These are phyloP conservation scores for Probaryconus sp. DNA, from an alignment of 1,140 invertebrate genomes.

Conservation along the genomic window DNA sequence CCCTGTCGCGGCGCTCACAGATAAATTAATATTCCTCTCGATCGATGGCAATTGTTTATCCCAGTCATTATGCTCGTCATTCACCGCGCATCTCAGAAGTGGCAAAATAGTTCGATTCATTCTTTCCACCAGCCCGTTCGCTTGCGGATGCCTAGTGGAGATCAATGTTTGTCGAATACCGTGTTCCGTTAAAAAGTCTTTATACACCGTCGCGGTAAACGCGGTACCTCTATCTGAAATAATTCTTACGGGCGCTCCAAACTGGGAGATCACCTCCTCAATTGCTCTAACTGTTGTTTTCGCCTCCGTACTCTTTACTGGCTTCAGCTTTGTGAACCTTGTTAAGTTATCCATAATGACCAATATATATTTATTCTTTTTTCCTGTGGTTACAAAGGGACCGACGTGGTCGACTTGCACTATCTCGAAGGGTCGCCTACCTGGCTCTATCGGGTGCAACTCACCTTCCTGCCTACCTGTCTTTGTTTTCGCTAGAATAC, in stretches of 20 bases:
- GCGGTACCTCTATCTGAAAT: too few species aligned
- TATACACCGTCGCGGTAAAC: too few species aligned
- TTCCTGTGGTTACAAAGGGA: slow-evolving; percentile 4
- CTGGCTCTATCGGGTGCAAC: slow-evolving; percentile 18
- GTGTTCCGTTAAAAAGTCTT: slow-evolving; percentile 19
- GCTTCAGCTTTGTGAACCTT: too few species aligned
- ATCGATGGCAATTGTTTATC: slow-evolving; percentile 2
- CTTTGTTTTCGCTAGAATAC: slow-evolving; percentile 23
- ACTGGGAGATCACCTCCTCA: not conserved
- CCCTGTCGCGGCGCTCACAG: slow-evolving; percentile 9
- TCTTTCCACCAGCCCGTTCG: slow-evolving; percentile 52
- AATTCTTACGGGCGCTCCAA: not conserved
- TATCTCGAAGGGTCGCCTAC: slow-evolving; percentile 13
- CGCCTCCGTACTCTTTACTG: not conserved
- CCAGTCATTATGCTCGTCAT: not conserved
- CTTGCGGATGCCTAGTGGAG: slow-evolving; percentile 42
- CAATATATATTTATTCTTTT: not conserved
- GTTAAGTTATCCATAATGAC: too few species aligned
- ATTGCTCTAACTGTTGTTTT: not conserved
- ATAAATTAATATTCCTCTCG: slow-evolving; percentile 19
- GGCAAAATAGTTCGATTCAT: slow-evolving; percentile 9
- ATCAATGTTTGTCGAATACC: slow-evolving; percentile 57
- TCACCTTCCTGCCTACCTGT: slow-evolving; percentile 16
- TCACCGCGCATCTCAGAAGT: not conserved
- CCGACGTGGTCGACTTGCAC: slow-evolving; percentile 25